Base-by-base conservation (phyloP, 2,888 invertebrate species). In the Caenorhabditis auriculariae region DNA sequence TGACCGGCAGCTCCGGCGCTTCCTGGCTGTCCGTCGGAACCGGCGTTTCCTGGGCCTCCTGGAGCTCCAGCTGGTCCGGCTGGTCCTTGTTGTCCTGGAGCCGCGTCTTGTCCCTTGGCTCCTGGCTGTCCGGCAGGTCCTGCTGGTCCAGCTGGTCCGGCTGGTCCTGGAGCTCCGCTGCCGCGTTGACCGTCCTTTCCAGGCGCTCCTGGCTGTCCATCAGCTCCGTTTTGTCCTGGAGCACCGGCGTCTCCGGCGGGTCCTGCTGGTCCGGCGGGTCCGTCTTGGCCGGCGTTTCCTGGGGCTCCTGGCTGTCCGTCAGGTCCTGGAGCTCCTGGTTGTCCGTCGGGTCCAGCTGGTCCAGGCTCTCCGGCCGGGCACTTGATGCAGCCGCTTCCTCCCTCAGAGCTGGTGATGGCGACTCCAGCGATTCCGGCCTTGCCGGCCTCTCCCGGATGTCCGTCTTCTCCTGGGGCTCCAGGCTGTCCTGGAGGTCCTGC, bases 121-220 rank as follows among this genome's bases (percentile, higher is more conserved):
- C 69, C 69, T 26, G 60, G 46, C 27, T 50, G 38, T 61, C 73
- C 73, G 26, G 65, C 54, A 35, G 58, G 58, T 69, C 73, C 73
- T 12, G 64, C 49, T 45, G 58, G 54, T 57, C 66, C 69, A 48
- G 65, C 50, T 15, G 68, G 60, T 64, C 72, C 74, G 45, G 67
- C 61, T 2, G 53, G 56, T 58, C 69, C 72, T 55, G 56, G 51
- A n/a, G 41, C 41, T 54, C 71, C 71, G 19, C 23, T 37, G 50
- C 63, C 60, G 29, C 62, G 59, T 49, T 56, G 53, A 53, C 69
- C 69, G 48, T 62, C 64, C 42, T 62, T 52, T 58, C 72, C 75
- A 51, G 63, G 66, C 9, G 54, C 85, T 90, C 91, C 90, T 82
- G 88, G 88, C 65, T 55, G 50, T 55, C 75, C 75, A 28, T 59